Base-by-base conservation (phyloP, 2,888 invertebrate species). In the Spialia ferax region DNA sequence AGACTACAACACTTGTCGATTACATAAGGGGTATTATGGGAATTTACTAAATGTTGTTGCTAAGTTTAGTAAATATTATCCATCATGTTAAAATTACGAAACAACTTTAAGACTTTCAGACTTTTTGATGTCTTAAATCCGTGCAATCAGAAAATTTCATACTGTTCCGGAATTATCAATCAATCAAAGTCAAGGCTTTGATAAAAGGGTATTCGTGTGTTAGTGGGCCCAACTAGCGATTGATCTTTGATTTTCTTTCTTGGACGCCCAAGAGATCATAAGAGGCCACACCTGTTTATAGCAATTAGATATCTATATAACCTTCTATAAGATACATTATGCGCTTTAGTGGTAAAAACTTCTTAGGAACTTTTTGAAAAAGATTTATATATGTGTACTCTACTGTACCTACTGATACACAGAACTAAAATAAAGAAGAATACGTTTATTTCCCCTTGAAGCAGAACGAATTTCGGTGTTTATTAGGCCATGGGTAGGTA, bases 121-220 rank as follows among this genome's bases (percentile, higher is more conserved):
- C 32, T 22, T 52, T 11, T 52, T 62, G 52, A 62, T 54, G 35
- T 3, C 50, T 35, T 20, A 50, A 61, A 62, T 62, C 35, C 52
- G 11, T 29, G n/a, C 11, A 55, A 55, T 63, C 54, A 22, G 26
- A 20, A 55, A 38, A 18, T n/a, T 26, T 42, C 38, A 54, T 11
- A 54, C 26, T 22, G 26, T 55, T 32, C 42, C 55, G 54, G 35
- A 63, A 20, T 22, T 54, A 63, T 55, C 63, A 42, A 54, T 63
- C 63, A 29, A 42, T 63, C 63, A 42, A 26, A 26, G 26, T 63
- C 55, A 55, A 42, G 38, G 38, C 29, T 18, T n/a, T 42, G 63
- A 63, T 63, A 63, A 63, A 55, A 52, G 52, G 42, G 23, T 63
- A 55, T 63, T 63, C 55, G 55, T 63, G 63, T 63, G 29, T 42